Percentiles rank a stretch among this genome's conserved stretches.
Conservation (phyloP, 2,888 invertebrate species). For the Sialis fuliginosa region DNA sequence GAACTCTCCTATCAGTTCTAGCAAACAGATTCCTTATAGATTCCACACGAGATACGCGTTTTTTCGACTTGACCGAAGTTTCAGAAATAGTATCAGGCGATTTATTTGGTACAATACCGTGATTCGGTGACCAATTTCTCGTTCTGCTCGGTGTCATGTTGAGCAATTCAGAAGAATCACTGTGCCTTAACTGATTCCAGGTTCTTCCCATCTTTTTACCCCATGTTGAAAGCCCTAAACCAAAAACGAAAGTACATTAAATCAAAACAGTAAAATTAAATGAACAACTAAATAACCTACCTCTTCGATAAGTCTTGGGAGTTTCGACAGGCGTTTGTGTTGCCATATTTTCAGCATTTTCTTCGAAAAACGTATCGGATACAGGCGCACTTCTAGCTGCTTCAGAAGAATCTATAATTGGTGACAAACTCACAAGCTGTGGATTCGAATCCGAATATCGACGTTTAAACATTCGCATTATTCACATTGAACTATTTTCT, state of each 20-base stretch:
- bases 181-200: conserved; percentile 39
- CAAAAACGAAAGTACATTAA: neutral
- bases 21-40: conserved; percentile 32
- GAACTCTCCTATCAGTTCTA: conserved; percentile 15
- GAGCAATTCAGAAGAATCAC: conserved; percentile 35
- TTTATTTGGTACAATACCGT: conserved; percentile 5
- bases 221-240: conserved; percentile 38
- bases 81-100: conserved; percentile 1
- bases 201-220: conserved; percentile 37
- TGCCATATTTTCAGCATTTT: neutral
- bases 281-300: neutral
- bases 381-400: conserved; percentile 8
- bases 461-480: conserved; percentile 34
- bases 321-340: neutral
- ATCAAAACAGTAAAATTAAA: neutral
- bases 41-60: conserved; percentile 31
- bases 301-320: conserved; percentile 2
- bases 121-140: conserved; percentile 28
- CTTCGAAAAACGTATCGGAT: conserved; percentile 5
- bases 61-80: conserved; percentile 3
- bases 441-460: conserved; percentile 35
- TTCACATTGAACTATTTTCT: too few species aligned
- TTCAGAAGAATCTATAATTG: conserved; percentile 19
- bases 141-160: conserved; percentile 23
- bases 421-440: conserved; percentile 33